Evolutionary conservation across 1,140 invertebrate genomes (phyloP), one percentile per base, ranked within the genome.

Genomic region (Apis mellifera): DNA sequence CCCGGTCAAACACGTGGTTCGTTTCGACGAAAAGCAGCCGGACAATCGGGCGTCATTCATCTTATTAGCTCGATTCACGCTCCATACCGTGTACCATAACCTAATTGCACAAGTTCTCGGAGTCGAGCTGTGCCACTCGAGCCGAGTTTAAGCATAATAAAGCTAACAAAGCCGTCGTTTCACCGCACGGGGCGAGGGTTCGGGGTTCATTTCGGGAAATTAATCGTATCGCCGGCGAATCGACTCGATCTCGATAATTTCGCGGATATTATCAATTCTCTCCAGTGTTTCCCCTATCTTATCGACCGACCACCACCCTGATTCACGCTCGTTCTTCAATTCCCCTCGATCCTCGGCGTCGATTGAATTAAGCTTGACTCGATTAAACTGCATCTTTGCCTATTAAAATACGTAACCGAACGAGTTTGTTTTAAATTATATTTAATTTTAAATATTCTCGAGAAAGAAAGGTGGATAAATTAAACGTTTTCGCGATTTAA

Each of bases 361-460:
- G 83, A 88, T 88, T 65, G 79, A 84, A 87, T 88, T 88, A 87
- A 88, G 79, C 65, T 59, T 32, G 66, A 66, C 57, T 48, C 75
- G 86, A 77, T 88, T 87, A 88, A 88, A 83, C 83, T 66, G 85
- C 72, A 74, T 76, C 75, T 82, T 52, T n/a, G 57, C 54, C 62
- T 65, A 42, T n/a, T 42, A 42, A 42, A 7, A 42, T 7, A 42
- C 32, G 32, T 42, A 42, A 42, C 32, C 77, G 79, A 88, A 82
- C 77, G 83, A n/a, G n/a, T n/a, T n/a, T n/a, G n/a, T n/a, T n/a
- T n/a, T n/a, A n/a, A n/a, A n/a, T n/a, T n/a, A n/a, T n/a, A n/a
- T n/a, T n/a, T n/a, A n/a, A n/a, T n/a, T n/a, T n/a, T n/a, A n/a
- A n/a, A n/a, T n/a, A n/a, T n/a, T n/a, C 2, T 12, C 52, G 15